phyloP scores from a whole-genome alignment of 1,140 invertebrate genomes.

The Drosophila pallidifrons region DNA sequence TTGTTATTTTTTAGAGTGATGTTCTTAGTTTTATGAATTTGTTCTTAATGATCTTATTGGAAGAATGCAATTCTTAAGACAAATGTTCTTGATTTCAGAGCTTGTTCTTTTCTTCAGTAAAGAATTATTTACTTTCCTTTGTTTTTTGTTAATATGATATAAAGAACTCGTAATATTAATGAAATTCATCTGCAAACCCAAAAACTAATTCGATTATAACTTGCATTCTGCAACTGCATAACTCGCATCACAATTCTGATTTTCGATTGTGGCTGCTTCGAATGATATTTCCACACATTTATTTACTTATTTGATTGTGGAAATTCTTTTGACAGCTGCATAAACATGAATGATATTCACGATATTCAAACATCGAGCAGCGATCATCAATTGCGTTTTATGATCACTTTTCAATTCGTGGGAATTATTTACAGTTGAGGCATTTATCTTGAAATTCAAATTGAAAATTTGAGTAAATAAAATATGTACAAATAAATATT shows the following conservation, averaged over 20 bases:
- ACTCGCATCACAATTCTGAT: not conserved
- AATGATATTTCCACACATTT: conserved; percentile 7
- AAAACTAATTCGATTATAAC: not conserved
- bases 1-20: too few species aligned
- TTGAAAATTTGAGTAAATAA: conserved; percentile 43
- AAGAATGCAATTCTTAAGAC: too few species aligned
- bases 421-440: conserved; percentile 25
- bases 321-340: conserved; percentile 45
- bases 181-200: too few species aligned
- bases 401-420: conserved; percentile 33
- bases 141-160: too few species aligned
- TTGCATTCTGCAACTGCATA: not conserved
- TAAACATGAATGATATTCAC: conserved; percentile 42
- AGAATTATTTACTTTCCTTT: too few species aligned
- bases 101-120: too few species aligned
- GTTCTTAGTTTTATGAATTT: too few species aligned
- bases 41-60: too few species aligned
- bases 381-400: conserved; percentile 38
- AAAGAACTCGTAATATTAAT: too few species aligned
- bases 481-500: conserved; percentile 51
- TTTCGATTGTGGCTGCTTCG: not conserved
- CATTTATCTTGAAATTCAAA: conserved; percentile 19
- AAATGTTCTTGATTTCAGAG: too few species aligned
- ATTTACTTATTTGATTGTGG: conserved; percentile 11
- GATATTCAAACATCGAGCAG: conserved; percentile 32